Percentiles rank a stretch among this genome's conserved stretches.
These are phyloP conservation scores for Donacobius atricapilla DNA, from an alignment of 2,113 vertebrate genomes.

Conservation along the genomic window DNA sequence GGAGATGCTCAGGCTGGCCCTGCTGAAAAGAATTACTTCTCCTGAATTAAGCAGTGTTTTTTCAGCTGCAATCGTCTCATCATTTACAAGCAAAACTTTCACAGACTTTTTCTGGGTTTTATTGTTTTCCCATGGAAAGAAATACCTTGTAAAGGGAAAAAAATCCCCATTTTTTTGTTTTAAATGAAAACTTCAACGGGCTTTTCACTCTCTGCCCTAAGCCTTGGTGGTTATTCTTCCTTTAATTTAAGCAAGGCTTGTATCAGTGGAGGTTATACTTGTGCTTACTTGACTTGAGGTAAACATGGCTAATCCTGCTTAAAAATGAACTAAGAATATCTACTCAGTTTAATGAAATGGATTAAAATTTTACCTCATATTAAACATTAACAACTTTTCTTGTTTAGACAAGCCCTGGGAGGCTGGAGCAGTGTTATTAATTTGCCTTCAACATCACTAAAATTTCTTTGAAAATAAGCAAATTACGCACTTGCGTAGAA, in stretches of 20 bases:
- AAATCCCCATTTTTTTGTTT: not conserved
- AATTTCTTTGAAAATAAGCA: slow-evolving; percentile 56
- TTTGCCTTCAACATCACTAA: slow-evolving; percentile 2
- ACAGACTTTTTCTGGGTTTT: not conserved
- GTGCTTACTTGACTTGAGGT: slow-evolving; percentile 49
- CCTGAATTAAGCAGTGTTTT: not conserved
- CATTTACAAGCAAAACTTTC: not conserved
- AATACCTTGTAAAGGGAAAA: not conserved
- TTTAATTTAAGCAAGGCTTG: slow-evolving; percentile 14
- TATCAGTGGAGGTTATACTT: slow-evolving; percentile 11
- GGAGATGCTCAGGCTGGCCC: not conserved
- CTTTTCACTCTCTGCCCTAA: not conserved
- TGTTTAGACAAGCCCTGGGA: slow-evolving; percentile 34
- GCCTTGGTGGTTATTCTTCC: not conserved
- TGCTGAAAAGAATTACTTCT: not conserved
- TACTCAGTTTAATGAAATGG: slow-evolving; percentile 37
- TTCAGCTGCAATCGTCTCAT: not conserved
- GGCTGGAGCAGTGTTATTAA: not conserved
- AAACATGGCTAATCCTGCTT: slow-evolving; percentile 31
- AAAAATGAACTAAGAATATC: slow-evolving; percentile 42
- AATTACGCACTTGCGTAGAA: not conserved
- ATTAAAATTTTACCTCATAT: slow-evolving; percentile 50
- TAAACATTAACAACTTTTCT: slow-evolving; percentile 20
- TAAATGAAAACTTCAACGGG: not conserved
- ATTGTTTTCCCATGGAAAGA: slow-evolving; percentile 18